These are phyloP conservation scores for Potorous gilbertii DNA, from an alignment of 2,797 vertebrate species.

Conservation along the genomic window DNA sequence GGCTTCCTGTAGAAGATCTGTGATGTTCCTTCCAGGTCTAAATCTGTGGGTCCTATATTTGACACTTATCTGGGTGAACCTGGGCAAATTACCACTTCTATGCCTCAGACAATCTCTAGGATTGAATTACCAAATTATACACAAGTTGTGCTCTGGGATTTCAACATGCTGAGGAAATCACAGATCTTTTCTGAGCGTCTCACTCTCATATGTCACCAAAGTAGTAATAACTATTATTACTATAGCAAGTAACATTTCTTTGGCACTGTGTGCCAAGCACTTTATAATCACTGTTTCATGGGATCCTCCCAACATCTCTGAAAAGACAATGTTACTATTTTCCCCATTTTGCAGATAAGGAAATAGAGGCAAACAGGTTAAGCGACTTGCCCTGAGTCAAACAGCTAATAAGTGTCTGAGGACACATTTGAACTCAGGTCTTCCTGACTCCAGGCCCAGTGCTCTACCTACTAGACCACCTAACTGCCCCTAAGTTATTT, in stretches of 20 bases:
- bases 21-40: background rate
- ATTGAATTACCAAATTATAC: background rate
- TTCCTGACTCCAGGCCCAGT: background rate
- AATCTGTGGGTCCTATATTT: background rate
- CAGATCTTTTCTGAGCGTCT: background rate
- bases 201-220: background rate
- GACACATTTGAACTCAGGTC: background rate
- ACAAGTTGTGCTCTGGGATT: background rate
- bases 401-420: background rate
- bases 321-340: background rate
- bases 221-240: background rate
- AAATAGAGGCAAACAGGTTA: background rate
- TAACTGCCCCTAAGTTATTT: background rate
- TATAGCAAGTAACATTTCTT: background rate
- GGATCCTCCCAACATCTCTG: background rate
- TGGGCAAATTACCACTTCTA: background rate
- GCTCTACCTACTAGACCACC: background rate
- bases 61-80: background rate
- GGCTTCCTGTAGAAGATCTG: background rate
- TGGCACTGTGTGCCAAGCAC: background rate
- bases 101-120: background rate
- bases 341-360: background rate
- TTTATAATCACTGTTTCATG: background rate
- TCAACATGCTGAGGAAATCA: background rate
- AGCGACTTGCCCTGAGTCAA: background rate